Percentiles rank a stretch among this genome's conserved stretches.
phyloP scores from a whole-genome alignment of 2,888 invertebrate genomes.

The Drosophila fulvimacula region DNA sequence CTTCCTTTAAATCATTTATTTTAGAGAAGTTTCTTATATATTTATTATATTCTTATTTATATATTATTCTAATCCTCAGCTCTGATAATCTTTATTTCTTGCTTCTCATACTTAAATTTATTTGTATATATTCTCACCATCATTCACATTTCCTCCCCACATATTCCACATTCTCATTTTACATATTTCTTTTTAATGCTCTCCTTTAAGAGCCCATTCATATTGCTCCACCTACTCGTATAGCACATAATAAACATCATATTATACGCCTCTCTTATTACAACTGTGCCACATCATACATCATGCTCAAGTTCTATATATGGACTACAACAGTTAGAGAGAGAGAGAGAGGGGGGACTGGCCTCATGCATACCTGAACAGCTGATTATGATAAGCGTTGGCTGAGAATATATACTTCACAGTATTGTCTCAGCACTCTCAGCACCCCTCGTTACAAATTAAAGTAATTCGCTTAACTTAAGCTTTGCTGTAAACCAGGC shows the following conservation, averaged over 20 bases:
- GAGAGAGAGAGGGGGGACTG: background rate
- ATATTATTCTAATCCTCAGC: no score
- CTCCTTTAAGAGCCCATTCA: constrained; percentile 19
- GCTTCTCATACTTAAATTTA: background rate
- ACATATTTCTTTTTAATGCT: constrained; percentile 28
- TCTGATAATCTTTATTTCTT: no score
- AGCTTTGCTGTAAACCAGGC: constrained; percentile 32
- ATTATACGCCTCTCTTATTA: constrained; percentile 45
- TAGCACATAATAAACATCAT: constrained; percentile 63
- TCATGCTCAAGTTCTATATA: constrained; percentile 53
- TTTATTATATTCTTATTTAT: background rate
- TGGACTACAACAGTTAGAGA: no score
- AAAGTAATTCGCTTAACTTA: constrained; percentile 72
- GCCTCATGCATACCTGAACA: constrained; percentile 72
- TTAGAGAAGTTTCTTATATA: background rate
- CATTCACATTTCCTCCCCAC: background rate
- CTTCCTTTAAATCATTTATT: background rate
- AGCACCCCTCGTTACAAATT: constrained; percentile 55
- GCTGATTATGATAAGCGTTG: constrained; percentile 34
- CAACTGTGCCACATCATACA: constrained; percentile 77
- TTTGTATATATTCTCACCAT: background rate
- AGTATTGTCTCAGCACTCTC: background rate
- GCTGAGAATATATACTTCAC: no score
- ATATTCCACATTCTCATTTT: background rate
- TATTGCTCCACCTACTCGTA: constrained; percentile 13